Conservation (phyloP, 2,113 vertebrate genomes). For the Corythaixoides concolor region DNA sequence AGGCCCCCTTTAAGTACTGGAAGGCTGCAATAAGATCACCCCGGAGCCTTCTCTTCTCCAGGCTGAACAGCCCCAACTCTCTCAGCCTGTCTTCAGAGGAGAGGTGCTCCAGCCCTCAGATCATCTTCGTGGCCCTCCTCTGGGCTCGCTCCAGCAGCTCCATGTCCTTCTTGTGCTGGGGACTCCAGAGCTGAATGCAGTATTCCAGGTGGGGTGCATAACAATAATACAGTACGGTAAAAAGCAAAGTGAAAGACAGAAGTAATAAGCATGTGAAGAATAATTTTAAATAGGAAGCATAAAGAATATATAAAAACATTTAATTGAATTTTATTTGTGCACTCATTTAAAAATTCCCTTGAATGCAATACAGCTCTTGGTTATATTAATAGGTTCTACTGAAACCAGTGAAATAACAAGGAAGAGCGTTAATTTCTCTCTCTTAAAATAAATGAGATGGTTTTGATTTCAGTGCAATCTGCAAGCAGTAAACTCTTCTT, state of each 20-base stretch:
- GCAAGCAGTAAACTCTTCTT: not conserved
- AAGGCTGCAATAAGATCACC: no score
- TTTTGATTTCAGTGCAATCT: not conserved
- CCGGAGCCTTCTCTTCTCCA: no score
- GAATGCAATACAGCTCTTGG: not conserved
- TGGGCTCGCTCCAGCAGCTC: no score
- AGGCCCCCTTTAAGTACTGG: no score
- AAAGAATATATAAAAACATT: not conserved
- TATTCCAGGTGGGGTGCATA: no score
- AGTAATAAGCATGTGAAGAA: not conserved
- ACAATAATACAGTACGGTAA: not conserved
- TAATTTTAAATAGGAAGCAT: not conserved
- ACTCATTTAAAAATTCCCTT: not conserved
- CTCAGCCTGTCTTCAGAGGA: no score
- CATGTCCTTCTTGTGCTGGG: no score
- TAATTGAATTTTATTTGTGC: not conserved
- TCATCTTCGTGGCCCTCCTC: no score
- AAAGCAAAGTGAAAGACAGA: not conserved
- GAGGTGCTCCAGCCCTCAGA: no score
- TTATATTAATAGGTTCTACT: not conserved
- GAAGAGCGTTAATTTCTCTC: not conserved
- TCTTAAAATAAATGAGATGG: not conserved
- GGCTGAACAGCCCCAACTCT: no score
- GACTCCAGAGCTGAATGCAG: no score
- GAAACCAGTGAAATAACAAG: not conserved